phyloP scores from a whole-genome alignment of 2,888 invertebrate species.

The Apomyelois bistriatella region DNA sequence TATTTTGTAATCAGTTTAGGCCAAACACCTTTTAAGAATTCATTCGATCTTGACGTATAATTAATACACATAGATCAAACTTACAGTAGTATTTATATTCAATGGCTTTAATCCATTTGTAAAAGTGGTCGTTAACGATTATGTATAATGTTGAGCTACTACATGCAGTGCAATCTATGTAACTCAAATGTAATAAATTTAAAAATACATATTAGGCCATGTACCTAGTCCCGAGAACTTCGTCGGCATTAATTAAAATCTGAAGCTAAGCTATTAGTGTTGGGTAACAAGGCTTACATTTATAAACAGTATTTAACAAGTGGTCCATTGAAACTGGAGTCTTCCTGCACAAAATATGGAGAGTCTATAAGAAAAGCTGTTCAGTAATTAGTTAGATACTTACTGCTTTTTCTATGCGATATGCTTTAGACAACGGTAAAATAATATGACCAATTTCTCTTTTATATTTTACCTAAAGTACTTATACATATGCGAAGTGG shows the following conservation, averaged over 20 bases:
- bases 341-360: neutral
- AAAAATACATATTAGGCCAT: too few relatives aligned
- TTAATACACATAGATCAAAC: constrained; percentile 13
- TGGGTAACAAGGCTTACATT: neutral
- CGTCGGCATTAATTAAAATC: neutral
- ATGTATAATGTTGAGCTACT: neutral
- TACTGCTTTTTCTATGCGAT: too few relatives aligned
- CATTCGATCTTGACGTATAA: constrained; percentile 11
- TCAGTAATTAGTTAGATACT: too few relatives aligned
- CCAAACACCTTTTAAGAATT: constrained; percentile 22
- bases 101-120: constrained; percentile 2
- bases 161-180: too few relatives aligned
- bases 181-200: too few relatives aligned
- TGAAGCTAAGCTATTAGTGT: neutral
- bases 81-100: constrained; percentile 14
- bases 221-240: neutral
- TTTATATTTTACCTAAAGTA: too few relatives aligned
- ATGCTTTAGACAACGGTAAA: too few relatives aligned
- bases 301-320: constrained; percentile 2
- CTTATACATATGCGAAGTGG: too few relatives aligned
- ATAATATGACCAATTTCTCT: too few relatives aligned
- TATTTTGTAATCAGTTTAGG: constrained; percentile 34
- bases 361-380: neutral
- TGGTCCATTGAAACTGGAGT: constrained; percentile 1
- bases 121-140: constrained; percentile 11